Conservation (phyloP, 2,888 invertebrate species). For the Cantharis flavilabris region DNA sequence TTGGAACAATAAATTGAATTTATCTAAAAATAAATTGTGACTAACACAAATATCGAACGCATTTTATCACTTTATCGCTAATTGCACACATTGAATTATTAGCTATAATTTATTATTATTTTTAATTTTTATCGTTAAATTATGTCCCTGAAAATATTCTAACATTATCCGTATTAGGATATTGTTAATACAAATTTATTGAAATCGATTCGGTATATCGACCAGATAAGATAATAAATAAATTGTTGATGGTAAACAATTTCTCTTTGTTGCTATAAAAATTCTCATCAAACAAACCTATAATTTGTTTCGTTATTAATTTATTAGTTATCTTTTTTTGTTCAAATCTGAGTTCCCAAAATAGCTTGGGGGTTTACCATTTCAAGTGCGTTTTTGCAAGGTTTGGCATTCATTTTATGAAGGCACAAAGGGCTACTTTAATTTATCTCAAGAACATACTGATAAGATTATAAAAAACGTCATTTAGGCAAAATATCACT, state of each 20-base stretch:
- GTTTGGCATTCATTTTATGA: neutral
- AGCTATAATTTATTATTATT: neutral
- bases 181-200: constrained; percentile 19
- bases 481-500: neutral
- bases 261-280: constrained; percentile 5
- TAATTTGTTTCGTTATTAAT: neutral
- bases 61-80: neutral
- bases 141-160: neutral
- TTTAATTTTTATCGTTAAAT: neutral
- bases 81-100: neutral
- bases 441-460: constrained; percentile 1
- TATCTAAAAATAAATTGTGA: neutral
- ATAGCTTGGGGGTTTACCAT: neutral
- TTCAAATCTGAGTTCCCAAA: neutral
- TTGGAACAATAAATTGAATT: neutral
- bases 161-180: constrained; percentile 11
- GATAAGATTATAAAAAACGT: neutral
- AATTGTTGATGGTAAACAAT: constrained; percentile 4
- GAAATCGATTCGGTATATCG: constrained; percentile 10
- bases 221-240: constrained; percentile 11
- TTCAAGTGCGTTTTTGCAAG: neutral
- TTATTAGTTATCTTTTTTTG: neutral
- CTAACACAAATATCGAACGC: neutral
- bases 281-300: neutral
- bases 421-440: neutral